A percentile compares a stretch with the other conserved stretches of the same genome.
Evolutionary conservation across 2,113 vertebrate genomes (phyloP).

Genomic region (Ceyx cyanopectus): DNA sequence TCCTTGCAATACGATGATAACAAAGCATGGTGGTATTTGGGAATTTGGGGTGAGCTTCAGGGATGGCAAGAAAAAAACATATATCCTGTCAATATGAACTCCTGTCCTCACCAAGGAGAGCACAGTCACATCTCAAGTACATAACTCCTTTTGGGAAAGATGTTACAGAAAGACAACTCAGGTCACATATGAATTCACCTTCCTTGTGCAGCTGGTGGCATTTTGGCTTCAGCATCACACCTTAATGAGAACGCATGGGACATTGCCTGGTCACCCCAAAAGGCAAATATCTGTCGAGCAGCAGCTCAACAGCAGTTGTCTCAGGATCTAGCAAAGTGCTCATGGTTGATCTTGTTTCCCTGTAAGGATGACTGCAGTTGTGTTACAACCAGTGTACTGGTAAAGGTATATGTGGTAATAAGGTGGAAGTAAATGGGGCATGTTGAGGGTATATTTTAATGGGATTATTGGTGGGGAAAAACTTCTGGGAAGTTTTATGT

Average conservation of each 20-base stretch:
- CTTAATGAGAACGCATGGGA: background rate
- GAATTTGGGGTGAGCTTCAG: background rate
- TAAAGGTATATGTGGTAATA: background rate
- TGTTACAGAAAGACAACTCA: background rate
- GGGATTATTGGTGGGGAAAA: background rate
- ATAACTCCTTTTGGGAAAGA: background rate
- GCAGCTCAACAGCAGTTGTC: background rate
- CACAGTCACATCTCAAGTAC: background rate
- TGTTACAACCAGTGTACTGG: rapidly evolving
- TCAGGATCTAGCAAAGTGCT: background rate
- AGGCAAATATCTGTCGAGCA: background rate
- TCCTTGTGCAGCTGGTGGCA: background rate
- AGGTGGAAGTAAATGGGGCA: background rate
- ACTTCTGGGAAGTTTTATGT: background rate
- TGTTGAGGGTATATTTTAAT: background rate
- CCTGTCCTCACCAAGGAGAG: background rate
- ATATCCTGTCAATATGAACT: background rate
- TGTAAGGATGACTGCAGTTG: background rate
- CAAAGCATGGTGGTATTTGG: background rate
- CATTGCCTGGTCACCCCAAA: background rate
- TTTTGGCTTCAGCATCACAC: background rate
- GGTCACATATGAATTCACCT: background rate
- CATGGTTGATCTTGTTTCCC: background rate
- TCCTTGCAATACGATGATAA: background rate
- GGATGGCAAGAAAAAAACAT: background rate